Conservation (phyloP, 2,888 invertebrate species). For the Saturnia pavonia region DNA sequence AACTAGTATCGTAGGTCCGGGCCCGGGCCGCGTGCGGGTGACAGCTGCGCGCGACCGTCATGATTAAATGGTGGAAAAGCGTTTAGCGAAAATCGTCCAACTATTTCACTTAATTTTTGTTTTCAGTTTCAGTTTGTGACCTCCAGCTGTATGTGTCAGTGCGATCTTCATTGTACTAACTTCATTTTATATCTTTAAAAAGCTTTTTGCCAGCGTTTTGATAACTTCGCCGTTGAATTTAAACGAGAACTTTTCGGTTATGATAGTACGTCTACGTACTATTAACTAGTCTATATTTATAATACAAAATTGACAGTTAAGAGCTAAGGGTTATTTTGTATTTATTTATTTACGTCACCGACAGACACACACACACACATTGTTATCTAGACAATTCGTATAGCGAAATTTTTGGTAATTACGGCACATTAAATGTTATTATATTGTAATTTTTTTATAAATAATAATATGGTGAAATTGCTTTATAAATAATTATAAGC, state of each 20-base stretch:
- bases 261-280: no score
- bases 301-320: no score
- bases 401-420: no score
- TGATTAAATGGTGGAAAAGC: constrained; percentile 11
- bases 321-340: no score
- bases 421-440: no score
- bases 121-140: constrained; percentile 30
- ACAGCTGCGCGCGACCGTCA: constrained; percentile 8
- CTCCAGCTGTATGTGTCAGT: constrained; percentile 36
- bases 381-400: no score
- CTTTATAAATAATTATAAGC: no score
- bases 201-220: background rate
- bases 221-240: background rate
- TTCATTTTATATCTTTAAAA: constrained; percentile 21
- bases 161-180: constrained; percentile 31
- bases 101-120: constrained; percentile 34
- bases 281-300: no score
- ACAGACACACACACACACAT: no score
- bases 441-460: no score
- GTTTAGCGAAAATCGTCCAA: constrained; percentile 12
- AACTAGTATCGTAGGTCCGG: background rate
- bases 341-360: no score
- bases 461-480: no score
- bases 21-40: constrained; percentile 11
- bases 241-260: background rate